Conservation (phyloP, 2,113 vertebrate species). For the Lepisosteus osseus region DNA sequence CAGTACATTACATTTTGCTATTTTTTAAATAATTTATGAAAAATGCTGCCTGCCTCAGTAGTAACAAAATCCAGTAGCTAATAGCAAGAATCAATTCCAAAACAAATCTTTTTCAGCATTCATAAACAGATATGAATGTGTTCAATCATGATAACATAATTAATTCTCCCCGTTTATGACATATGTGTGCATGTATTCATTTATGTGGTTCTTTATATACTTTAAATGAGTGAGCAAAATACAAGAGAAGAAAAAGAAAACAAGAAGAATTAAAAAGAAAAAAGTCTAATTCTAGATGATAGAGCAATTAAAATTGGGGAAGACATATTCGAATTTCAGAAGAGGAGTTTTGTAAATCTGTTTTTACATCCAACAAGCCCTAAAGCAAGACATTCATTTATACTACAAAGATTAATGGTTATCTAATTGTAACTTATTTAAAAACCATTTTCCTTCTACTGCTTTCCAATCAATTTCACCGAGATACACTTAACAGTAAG, state of each 20-base stretch:
- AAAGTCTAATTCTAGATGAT: constrained; percentile 70
- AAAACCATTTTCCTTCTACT: constrained; percentile 77
- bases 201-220: constrained; percentile 20
- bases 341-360: constrained; percentile 77
- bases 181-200: background rate
- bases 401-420: constrained; percentile 78
- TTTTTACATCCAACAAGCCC: constrained; percentile 79
- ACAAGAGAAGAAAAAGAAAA: constrained; percentile 23
- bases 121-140: too few relatives aligned
- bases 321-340: constrained; percentile 73
- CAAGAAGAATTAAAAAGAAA: background rate
- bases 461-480: constrained; percentile 72
- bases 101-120: too few relatives aligned
- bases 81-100: too few relatives aligned
- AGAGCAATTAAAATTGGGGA: constrained; percentile 71
- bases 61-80: too few relatives aligned
- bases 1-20: too few relatives aligned
- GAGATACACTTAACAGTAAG: constrained; percentile 45
- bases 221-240: constrained; percentile 29
- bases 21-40: too few relatives aligned
- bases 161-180: too few relatives aligned
- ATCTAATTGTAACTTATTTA: constrained; percentile 85
- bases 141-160: too few relatives aligned
- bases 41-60: too few relatives aligned
- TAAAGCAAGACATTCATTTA: constrained; percentile 79